A percentile compares a stretch with the other conserved stretches of the same genome.
Evolutionary conservation across 1,140 invertebrate genomes (phyloP).

Genomic region (Vanessa tameamea): DNA sequence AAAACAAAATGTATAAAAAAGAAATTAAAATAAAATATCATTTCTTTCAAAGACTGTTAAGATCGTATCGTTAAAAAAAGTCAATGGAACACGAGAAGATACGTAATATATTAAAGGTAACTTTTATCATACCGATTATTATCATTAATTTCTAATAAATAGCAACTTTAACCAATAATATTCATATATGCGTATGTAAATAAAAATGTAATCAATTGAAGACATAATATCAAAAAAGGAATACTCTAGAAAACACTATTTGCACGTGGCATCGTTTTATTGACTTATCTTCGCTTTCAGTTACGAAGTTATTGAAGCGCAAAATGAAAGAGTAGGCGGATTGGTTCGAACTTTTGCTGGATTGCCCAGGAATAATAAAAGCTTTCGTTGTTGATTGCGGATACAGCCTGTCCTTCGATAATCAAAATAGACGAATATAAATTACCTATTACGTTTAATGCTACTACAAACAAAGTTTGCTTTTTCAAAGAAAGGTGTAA

Average conservation of each 20-base stretch:
- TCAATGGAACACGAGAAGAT: too few relatives aligned
- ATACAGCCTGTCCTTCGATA: constrained; percentile 9
- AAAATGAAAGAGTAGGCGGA: constrained; percentile 18
- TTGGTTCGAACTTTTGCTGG: constrained; percentile 10
- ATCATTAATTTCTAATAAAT: background rate
- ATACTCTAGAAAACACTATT: background rate
- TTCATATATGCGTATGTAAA: background rate
- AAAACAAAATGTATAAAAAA: too few relatives aligned
- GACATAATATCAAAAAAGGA: background rate
- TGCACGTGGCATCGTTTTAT: background rate
- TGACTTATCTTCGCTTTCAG: background rate
- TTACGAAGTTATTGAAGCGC: constrained; percentile 20
- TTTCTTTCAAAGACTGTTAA: too few relatives aligned
- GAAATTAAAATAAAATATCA: too few relatives aligned
- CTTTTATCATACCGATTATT: background rate
- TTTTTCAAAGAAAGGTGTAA: background rate
- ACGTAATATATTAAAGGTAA: too few relatives aligned
- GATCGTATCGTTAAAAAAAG: too few relatives aligned
- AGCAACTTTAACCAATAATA: background rate
- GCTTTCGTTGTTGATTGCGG: constrained; percentile 15
- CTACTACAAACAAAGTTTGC: background rate
- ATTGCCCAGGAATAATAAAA: constrained; percentile 12
- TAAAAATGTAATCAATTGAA: background rate
- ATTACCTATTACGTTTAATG: background rate
- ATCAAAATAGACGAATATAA: constrained; percentile 7